Percentiles rank a stretch among this genome's conserved stretches.
Evolutionary conservation across 1,140 invertebrate species (phyloP).

Genomic region (Schlechtendalia chinensis): DNA sequence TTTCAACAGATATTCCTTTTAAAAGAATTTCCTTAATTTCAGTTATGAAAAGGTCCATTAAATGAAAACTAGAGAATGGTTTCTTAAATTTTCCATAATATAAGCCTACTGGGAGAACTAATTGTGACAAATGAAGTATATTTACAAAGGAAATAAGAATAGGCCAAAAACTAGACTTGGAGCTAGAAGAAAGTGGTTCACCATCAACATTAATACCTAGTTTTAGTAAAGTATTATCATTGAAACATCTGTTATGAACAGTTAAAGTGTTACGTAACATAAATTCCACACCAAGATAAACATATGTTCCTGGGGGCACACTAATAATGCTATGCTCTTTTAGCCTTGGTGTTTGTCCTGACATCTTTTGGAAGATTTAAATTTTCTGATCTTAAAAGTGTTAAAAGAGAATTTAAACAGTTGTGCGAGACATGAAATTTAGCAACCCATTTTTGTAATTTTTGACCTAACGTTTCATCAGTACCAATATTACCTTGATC

Average conservation of each 20-base stretch:
- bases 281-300: too few species aligned
- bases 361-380: too few species aligned
- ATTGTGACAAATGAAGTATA: too few species aligned
- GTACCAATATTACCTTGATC: neutral
- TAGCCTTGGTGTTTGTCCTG: too few species aligned
- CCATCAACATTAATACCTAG: conserved; percentile 3
- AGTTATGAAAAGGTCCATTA: neutral
- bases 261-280: neutral
- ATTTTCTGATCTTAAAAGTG: too few species aligned
- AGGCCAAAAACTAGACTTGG: conserved; percentile 13
- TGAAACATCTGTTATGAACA: neutral
- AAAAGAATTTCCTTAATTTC: neutral
- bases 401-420: too few species aligned
- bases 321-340: neutral
- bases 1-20: too few species aligned
- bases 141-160: too few species aligned
- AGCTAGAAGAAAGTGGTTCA: neutral
- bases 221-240: too few species aligned
- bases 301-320: conserved; percentile 12
- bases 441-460: too few species aligned
- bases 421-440: too few species aligned
- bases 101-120: too few species aligned
- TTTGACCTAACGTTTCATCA: neutral
- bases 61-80: neutral
- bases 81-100: neutral